A percentile compares a stretch with the other conserved stretches of the same genome.
phyloP scores from a whole-genome alignment of 2,113 vertebrate species.

The Scalopus aquaticus region DNA sequence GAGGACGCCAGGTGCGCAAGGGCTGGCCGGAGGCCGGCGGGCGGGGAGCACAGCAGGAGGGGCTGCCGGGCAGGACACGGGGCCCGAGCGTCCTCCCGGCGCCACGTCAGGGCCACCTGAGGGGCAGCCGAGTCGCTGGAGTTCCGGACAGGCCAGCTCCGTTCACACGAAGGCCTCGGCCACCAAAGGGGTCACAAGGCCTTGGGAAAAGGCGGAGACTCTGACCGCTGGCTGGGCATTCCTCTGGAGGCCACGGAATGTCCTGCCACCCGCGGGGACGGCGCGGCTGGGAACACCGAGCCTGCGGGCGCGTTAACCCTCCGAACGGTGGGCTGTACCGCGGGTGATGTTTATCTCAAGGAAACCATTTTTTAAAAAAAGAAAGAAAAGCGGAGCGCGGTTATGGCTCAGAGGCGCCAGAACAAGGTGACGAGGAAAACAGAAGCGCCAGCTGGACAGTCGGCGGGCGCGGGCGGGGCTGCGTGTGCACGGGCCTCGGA shows the following conservation, averaged over 20 bases:
- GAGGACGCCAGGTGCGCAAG: neutral
- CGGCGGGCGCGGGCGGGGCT: too few species aligned
- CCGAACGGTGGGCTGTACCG: accelerated
- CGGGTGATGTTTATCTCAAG: neutral
- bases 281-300: too few species aligned
- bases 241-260: neutral
- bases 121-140: accelerated
- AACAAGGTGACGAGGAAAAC: too few species aligned
- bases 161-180: neutral
- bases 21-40: neutral
- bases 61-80: constrained; percentile 60
- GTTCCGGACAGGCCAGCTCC: neutral
- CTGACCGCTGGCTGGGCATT: neutral
- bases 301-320: too few species aligned
- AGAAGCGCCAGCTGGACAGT: too few species aligned
- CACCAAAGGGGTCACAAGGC: neutral
- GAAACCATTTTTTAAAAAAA: neutral
- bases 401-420: too few species aligned
- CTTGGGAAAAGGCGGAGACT: neutral
- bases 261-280: too few species aligned
- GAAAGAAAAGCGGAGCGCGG: too few species aligned
- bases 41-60: constrained; percentile 61
- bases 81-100: neutral
- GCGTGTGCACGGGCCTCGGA: too few species aligned
- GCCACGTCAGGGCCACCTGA: too few species aligned